Base-by-base conservation (phyloP, 2,888 invertebrate species). In the Eledona agricola region DNA sequence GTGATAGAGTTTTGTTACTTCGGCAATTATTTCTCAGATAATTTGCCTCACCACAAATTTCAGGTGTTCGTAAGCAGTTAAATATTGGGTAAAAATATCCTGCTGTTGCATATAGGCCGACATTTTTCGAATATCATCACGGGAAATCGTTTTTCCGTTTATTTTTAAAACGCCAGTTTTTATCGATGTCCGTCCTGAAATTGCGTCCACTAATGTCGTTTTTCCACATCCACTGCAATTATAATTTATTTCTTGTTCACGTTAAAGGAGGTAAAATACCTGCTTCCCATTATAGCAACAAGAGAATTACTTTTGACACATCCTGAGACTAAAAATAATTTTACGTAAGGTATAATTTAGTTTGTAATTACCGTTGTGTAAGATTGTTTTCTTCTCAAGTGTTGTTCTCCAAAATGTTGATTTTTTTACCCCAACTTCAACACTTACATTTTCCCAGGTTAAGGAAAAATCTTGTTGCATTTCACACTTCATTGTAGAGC, bases 71-170 rank as follows among this genome's bases (percentile, higher is more conserved):
- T 81, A 77, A 6, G 92, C 90, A 0, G 89, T 89, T 54, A 94
- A 78, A 13, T 87, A 84, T 46, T 89, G 88, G 9, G 92, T 82
- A 56, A 88, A 87, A 62, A 93, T 79, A 76, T 93, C 93, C 60
- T 89, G 86, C 72, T 95, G 94, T 3, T 93, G 92, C 28, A 93
- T 85, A 76, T 93, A 94, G 55, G 89, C 89, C 1, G 92, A 91
- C 60, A 92, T 83, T 65, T 84, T 82, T 60, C 88, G 81, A 78
- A 91, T 86, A 37, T 85, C 79, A 61, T 82, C 79, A 26, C 82
- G 81, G 6, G 83, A 81, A 34, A 88, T 81, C 28, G 81, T 69
- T 56, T 82, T 75, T 3, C 88, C 49, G 37, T 70, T 67, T n/a
- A 62, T 55, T 58, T 55, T 59, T 22, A 66, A 10, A 9, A 43